Conservation (phyloP, 2,797 vertebrate species). For the Antennarius maculatus region DNA sequence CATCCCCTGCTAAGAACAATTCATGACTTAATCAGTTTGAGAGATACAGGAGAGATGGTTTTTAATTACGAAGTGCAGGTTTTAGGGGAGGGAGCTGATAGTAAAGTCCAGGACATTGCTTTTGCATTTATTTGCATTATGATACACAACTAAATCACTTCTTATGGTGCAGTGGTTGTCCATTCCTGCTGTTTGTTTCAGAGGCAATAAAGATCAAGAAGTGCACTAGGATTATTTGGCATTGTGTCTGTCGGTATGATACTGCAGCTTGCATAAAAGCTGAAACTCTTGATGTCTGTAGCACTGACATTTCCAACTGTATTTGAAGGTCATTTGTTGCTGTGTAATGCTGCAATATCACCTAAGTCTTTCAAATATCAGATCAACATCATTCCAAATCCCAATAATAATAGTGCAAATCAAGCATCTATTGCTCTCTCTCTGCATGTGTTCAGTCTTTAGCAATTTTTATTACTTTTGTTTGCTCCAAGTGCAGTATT, state of each 20-base stretch:
- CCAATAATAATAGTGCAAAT: neutral
- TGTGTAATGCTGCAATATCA: neutral
- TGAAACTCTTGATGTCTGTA: neutral
- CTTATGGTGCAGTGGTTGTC: neutral
- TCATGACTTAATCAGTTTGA: conserved; percentile 41
- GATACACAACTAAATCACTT: conserved; percentile 20
- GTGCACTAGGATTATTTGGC: neutral
- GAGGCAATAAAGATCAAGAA: conserved; percentile 11
- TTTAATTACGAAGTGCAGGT: conserved; percentile 50
- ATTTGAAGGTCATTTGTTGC: neutral
- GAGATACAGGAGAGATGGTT: conserved; percentile 31
- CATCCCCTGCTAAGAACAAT: conserved; percentile 25
- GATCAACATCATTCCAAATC: neutral
- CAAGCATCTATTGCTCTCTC: neutral
- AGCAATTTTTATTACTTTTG: neutral
- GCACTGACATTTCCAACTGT: neutral
- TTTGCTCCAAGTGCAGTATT: conserved; percentile 23
- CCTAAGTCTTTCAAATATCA: neutral
- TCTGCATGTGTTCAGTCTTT: neutral
- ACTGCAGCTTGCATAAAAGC: neutral
- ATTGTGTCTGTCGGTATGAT: neutral
- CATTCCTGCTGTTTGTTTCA: conserved; percentile 5
- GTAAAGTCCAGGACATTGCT: conserved; percentile 36
- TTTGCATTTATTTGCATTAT: conserved; percentile 22
- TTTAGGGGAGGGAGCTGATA: conserved; percentile 16